phyloP scores from a whole-genome alignment of 30 jellyfish, hydroid and myxozoan species.

The Morbakka virulenta region DNA sequence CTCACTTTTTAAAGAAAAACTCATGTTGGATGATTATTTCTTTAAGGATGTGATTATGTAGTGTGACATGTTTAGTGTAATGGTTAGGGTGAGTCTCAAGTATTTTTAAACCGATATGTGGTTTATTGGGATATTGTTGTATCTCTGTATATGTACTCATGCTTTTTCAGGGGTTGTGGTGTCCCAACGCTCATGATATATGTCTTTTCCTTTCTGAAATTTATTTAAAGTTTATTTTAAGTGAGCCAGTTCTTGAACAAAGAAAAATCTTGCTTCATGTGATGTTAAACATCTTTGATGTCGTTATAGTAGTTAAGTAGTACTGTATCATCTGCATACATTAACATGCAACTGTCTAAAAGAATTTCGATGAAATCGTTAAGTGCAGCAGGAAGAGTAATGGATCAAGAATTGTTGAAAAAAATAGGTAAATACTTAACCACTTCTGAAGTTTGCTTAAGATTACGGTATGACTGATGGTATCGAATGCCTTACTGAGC shows the following conservation, averaged over 20 bases:
- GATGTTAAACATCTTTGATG: too few species aligned
- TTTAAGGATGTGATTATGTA: too few species aligned
- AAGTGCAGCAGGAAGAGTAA: constrained; percentile 24
- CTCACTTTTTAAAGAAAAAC: too few species aligned
- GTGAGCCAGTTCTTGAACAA: too few species aligned
- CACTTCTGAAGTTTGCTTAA: constrained; percentile 15
- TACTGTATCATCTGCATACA: constrained; percentile 35
- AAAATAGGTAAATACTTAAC: constrained; percentile 4
- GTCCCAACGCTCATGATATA: constrained; percentile 46
- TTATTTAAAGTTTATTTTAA: constrained; percentile 36
- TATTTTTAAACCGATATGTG: constrained; percentile 29
- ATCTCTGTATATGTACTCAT: constrained; percentile 17
- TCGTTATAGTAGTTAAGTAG: background rate
- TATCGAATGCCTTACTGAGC: constrained; percentile 10
- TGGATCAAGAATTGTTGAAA: constrained; percentile 2
- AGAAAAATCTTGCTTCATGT: too few species aligned
- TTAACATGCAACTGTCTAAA: background rate
- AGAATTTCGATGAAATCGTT: constrained; percentile 5
- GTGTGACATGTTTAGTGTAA: too few species aligned
- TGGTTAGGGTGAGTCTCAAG: too few species aligned
- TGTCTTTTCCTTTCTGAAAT: constrained; percentile 38
- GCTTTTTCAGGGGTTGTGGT: constrained; percentile 34
- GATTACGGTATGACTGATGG: constrained; percentile 12
- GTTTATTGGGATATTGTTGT: constrained; percentile 11
- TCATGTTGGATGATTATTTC: too few species aligned